Evolutionary conservation across 2,888 invertebrate genomes (phyloP), one percentile per base, ranked within the genome.

Genomic region (Trissolcus japonicus): DNA sequence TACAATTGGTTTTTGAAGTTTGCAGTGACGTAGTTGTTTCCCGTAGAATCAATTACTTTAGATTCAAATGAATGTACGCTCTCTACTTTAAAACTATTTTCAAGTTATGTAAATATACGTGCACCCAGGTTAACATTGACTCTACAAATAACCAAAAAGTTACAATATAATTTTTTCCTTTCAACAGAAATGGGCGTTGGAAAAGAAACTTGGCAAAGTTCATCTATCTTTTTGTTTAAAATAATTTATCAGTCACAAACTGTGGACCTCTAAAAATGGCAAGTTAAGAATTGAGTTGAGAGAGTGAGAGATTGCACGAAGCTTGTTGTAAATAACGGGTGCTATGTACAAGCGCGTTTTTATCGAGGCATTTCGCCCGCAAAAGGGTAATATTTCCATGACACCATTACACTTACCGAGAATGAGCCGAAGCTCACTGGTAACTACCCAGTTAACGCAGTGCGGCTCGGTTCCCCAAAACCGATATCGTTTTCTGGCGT

Each of bases 381-480:
- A 80, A 83, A 84, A 82, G 82, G 82, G 82, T 84, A 82, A 84
- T 86, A 86, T 86, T 85, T 85, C 83, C 82, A 82, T 82, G 82
- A 81, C 81, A 82, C 82, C 83, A 82, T 86, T 85, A 86, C 84
- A 84, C 84, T 87, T 85, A 86, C 81, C 82, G 81, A 67, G 83
- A 86, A 85, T 82, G 82, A 80, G 74, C 63, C 78, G 80, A 79
- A 80, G 79, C 81, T 78, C 80, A 80, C 77, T 76, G 56, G 82
- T 82, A 85, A 84, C 85, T 82, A 83, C 81, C 83, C 83, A 80
- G 83, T 84, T 85, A 86, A 83, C 84, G 85, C 83, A 82, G 81
- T 81, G 80, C 80, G 62, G 78, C 72, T 75, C 69, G 74, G 71
- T 75, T 78, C 74, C n/a, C 74, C 74, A 59, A 35, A 35, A 78